Evolutionary conservation across 2,113 vertebrate species (phyloP).

Genomic region (Osmerus mordax): DNA sequence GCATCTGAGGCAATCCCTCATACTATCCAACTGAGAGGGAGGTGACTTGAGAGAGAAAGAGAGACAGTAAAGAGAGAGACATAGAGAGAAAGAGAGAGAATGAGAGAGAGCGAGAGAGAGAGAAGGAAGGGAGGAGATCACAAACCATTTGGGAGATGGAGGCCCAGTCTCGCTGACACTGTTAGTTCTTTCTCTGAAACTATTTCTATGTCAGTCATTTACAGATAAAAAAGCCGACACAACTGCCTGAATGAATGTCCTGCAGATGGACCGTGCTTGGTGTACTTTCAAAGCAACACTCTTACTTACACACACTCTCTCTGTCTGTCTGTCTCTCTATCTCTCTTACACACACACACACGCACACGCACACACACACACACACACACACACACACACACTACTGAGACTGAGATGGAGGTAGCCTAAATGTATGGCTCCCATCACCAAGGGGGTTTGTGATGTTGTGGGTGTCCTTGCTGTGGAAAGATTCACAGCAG

Average conservation of each 20-base stretch:
- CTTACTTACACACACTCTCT: not conserved
- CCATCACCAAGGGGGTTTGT: no score
- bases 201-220: no score
- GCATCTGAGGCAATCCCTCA: not conserved
- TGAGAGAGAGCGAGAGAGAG: not conserved
- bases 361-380: no score
- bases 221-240: no score
- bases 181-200: not conserved
- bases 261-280: no score
- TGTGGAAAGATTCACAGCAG: constrained; percentile 17
- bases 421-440: no score
- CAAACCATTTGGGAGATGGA: not conserved
- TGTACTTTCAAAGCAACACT: not conserved
- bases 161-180: not conserved
- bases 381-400: not conserved
- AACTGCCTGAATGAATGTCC: no score
- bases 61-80: not conserved
- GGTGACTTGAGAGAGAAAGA: not conserved
- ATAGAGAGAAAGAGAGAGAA: constrained; percentile 7
- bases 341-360: not conserved
- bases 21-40: constrained; percentile 14
- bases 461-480: not conserved
- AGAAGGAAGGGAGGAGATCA: constrained; percentile 26
- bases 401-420: not conserved
- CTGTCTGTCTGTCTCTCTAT: not conserved